Conservation (phyloP, 2,888 invertebrate species). For the Machimus rusticus region DNA sequence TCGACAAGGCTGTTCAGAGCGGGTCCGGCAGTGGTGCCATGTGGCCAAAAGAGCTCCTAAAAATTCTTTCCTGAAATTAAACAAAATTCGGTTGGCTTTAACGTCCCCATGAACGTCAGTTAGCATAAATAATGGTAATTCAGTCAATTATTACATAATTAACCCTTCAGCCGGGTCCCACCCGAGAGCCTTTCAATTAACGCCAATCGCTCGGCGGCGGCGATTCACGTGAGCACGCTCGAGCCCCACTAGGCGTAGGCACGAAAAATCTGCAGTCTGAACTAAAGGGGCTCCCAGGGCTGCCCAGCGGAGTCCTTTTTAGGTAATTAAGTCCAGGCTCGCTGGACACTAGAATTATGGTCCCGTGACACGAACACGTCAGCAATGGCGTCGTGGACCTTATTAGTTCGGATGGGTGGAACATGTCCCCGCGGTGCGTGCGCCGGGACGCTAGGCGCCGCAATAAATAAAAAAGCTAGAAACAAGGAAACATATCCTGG, state of each 20-base stretch:
- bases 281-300: neutral
- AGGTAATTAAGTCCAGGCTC: conserved; percentile 43
- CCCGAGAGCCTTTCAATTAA: conserved; percentile 36
- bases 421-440: conserved; percentile 24
- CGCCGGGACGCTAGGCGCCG: neutral
- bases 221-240: neutral
- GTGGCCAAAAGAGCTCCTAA: neutral
- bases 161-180: conserved; percentile 43
- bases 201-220: conserved; percentile 4
- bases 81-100: conserved; percentile 23
- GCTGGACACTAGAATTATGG: conserved; percentile 42
- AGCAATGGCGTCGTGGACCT: conserved; percentile 35
- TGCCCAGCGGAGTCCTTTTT: conserved; percentile 40
- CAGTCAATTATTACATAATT: conserved; percentile 48
- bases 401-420: conserved; percentile 12
- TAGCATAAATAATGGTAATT: conserved; percentile 40
- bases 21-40: neutral
- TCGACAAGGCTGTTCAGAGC: conserved; percentile 41
- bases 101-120: conserved; percentile 22
- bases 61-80: conserved; percentile 20
- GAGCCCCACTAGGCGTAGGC: neutral
- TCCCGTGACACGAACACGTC: conserved; percentile 37
- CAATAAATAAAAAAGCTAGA: conserved; percentile 15
- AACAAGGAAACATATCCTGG: conserved; percentile 1
- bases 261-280: neutral